These are phyloP conservation scores for Onychomys leucogaster DNA, from an alignment of 2,797 vertebrate genomes.

Conservation along the genomic window DNA sequence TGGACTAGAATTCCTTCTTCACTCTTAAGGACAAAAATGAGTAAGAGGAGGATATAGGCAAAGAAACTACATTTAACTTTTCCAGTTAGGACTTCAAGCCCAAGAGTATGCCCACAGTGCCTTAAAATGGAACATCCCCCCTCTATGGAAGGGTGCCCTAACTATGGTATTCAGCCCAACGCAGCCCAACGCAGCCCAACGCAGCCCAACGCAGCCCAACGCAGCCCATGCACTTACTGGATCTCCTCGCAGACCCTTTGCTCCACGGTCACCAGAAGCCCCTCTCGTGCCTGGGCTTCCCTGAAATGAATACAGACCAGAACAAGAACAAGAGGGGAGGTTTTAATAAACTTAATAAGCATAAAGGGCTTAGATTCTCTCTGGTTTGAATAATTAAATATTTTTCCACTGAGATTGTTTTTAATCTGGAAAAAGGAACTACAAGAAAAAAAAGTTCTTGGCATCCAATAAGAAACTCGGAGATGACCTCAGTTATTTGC, in stretches of 20 bases:
- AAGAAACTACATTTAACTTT: neutral
- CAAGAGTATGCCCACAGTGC: neutral
- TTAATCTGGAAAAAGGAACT: neutral
- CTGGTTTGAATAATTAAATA: constrained; percentile 16
- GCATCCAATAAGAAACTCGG: neutral
- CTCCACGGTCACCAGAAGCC: constrained; percentile 74
- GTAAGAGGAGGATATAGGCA: neutral
- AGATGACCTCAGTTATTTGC: neutral
- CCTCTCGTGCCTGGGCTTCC: constrained; percentile 83
- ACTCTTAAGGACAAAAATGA: neutral
- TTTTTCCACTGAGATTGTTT: constrained; percentile 41
- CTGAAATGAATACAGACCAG: constrained; percentile 75
- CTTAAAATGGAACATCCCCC: neutral
- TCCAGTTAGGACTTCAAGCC: neutral
- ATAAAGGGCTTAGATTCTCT: neutral
- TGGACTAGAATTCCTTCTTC: neutral
- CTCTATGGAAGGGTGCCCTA: neutral
- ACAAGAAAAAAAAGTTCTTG: neutral
- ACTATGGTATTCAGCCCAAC: neutral
- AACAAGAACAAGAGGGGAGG: constrained; percentile 29
- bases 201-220: rapidly evolving
- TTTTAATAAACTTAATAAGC: constrained; percentile 28
- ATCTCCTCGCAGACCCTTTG: constrained; percentile 81
- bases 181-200: neutral
- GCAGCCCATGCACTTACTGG: constrained; percentile 72